Evolutionary conservation across 2,888 invertebrate species (phyloP).

Genomic region (Lasioglossum villosulum): DNA sequence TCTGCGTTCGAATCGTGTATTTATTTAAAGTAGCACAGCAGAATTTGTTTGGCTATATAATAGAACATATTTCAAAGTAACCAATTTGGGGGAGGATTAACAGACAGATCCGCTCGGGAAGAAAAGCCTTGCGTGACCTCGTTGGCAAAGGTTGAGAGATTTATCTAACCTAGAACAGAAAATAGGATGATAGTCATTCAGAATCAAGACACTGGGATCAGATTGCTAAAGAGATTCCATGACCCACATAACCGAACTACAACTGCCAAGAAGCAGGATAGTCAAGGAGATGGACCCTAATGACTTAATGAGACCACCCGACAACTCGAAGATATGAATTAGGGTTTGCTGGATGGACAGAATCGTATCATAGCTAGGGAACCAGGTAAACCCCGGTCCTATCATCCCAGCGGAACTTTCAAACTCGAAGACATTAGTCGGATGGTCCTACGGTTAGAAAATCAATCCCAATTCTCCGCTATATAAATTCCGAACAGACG

Average conservation of each 20-base stretch:
- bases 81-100: background rate
- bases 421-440: background rate
- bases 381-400: background rate
- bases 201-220: background rate
- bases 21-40: background rate
- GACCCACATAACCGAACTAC: background rate
- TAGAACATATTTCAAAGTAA: background rate
- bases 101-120: background rate
- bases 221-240: background rate
- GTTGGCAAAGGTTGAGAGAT: constrained; percentile 1
- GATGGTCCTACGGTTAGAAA: background rate
- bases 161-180: background rate
- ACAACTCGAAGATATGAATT: background rate
- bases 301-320: constrained; percentile 2
- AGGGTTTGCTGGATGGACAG: background rate
- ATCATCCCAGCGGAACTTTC: background rate
- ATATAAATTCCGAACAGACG: background rate
- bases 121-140: background rate
- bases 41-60: no score
- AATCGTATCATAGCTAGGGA: background rate
- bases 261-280: background rate
- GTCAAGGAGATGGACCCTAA: background rate
- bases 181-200: background rate
- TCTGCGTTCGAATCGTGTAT: background rate
- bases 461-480: constrained; percentile 1